phyloP scores from a whole-genome alignment of 2,797 vertebrate species.

The Falco concolor region DNA sequence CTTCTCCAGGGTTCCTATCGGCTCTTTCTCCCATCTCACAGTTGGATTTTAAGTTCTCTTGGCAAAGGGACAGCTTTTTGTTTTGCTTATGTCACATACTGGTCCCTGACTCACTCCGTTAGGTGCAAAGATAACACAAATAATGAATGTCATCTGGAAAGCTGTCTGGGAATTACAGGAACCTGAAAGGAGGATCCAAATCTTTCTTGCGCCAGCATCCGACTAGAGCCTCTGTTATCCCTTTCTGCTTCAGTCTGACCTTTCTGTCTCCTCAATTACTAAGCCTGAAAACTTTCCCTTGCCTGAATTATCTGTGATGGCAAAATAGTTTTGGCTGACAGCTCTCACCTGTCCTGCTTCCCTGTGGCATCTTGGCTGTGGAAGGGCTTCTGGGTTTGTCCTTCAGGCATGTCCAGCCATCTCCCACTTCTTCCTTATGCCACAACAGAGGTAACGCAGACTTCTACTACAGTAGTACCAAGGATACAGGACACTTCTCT shows the following conservation, averaged over 20 bases:
- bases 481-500: background rate
- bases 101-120: background rate
- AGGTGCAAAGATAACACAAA: slow-evolving; percentile 39
- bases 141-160: background rate
- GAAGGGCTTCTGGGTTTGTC: background rate
- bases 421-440: background rate
- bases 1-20: background rate
- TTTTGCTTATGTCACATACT: background rate
- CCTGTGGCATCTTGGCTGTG: fast-evolving
- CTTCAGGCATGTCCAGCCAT: background rate
- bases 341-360: background rate
- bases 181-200: background rate
- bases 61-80: background rate
- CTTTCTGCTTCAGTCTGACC: background rate
- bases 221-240: background rate
- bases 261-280: background rate
- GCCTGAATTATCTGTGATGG: background rate
- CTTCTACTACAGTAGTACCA: background rate
- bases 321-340: background rate
- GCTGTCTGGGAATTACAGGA: background rate
- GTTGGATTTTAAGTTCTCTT: background rate
- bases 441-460: background rate
- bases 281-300: background rate
- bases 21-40: background rate
- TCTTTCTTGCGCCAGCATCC: background rate